Evolutionary conservation across 2,888 invertebrate genomes (phyloP), one percentile per base, ranked within the genome.

Genomic region (Drosophila affinis): DNA sequence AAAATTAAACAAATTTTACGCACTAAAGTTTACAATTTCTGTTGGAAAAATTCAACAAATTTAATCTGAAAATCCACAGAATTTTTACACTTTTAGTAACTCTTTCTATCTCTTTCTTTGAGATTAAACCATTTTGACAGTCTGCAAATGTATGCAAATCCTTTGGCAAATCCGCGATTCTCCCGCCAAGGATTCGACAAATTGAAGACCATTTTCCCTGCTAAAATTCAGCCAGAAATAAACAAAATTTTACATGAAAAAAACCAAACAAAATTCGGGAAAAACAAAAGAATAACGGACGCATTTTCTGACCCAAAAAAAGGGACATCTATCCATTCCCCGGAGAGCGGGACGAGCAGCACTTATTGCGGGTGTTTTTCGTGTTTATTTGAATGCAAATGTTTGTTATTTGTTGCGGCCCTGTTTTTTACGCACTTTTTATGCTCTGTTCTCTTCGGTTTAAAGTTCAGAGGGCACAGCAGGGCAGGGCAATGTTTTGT

Each of bases 341-440:
- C 64, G 47, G 79, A 69, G 76, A 83, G 83, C 68, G 65, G 67
- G 76, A 54, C 34, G 9, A 9, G 29, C 27, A 70, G 71, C 53
- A 67, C 55, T 55, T 56, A 54, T 57, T 56, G 52, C 53, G 56
- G 56, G 24, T 34, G 27, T 44, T 46, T 49, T 65, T 69, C 58
- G 64, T 86, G 87, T 88, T 88, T 84, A 80, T 84, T 86, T 84
- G 72, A 72, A 86, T 82, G 75, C 83, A 88, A 88, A 84, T 84
- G 86, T 84, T 84, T 88, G 83, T 82, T 88, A 86, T 84, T 88
- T 83, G 68, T 69, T 70, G 24, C 62, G 29, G 29, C 9, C 9
- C 2, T 9, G 46, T 49, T 72, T 57, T 62, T 62, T 54, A 44
- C 44, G 51, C 34, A 52, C 12, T 48, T 32, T 17, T 55, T 59